Evolutionary conservation across 2,888 invertebrate species (phyloP), one percentile per base, ranked within the genome.

Genomic region (Blera fallax): DNA sequence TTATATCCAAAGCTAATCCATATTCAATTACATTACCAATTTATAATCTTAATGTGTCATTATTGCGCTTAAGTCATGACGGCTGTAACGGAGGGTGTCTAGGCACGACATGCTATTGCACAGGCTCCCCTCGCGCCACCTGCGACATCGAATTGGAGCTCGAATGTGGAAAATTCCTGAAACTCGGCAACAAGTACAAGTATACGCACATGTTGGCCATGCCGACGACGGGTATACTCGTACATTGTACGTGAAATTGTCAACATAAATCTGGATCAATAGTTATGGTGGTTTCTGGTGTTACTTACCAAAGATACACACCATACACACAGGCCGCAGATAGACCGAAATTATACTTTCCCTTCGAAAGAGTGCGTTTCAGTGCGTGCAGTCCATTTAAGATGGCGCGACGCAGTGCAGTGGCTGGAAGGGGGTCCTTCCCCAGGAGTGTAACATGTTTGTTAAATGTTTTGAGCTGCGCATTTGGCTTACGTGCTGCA

Each of bases 31-130:
- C 85, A 72, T 81, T 77, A 60, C 81, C 85, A 85, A 84, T 85
- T 81, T 81, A 85, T 85, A 81, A 85, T 85, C 80, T 60, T 85
- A 85, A 85, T 85, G 70, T 85, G 85, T 81, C 80, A 85, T 85
- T 81, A 85, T 85, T 85, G 85, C 65, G 81, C 76, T 67, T 73
- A 85, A 85, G 81, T 81, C 74, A 74, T 80, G 84, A 76, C 85
- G 80, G 37, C 21, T 69, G 18, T 43, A 8, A 43, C 16, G 37
- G 70, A 52, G 50, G 62, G 69, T 45, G 43, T n/a, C 34, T 21
- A 43, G 43, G 18, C 43, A 14, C 14, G 37, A 56, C 45, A 43
- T 54, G 27, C 16, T 16, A 67, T 52, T n/a, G n/a, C n/a, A 62
- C 5, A 52, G 52, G 64, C 16, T 67, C 40, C 60, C 2, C 14